These are phyloP conservation scores for Dicycla oo DNA, from an alignment of 2,888 invertebrate species.

Conservation along the genomic window DNA sequence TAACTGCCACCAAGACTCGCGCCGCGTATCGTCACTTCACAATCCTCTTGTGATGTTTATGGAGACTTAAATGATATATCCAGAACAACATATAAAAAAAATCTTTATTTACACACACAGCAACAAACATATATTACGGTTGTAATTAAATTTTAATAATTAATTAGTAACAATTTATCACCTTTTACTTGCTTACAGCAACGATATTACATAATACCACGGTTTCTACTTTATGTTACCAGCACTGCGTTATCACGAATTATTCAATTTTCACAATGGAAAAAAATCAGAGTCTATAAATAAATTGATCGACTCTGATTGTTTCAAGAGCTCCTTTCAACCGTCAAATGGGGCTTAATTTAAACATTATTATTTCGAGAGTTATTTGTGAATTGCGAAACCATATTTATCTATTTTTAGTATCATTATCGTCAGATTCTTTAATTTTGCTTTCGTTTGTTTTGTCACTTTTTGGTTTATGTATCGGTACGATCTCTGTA, in stretches of 20 bases:
- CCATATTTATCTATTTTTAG: conserved; percentile 78
- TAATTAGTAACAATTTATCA: conserved; percentile 73
- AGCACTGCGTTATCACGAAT: conserved; percentile 41
- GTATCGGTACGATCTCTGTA: conserved; percentile 84
- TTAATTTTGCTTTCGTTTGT: conserved; percentile 73
- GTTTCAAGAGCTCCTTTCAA: conserved; percentile 23
- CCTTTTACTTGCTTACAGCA: conserved; percentile 49
- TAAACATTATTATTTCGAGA: conserved; percentile 38
- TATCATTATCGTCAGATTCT: conserved; percentile 74
- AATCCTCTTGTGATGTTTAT: not conserved
- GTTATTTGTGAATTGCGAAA: conserved; percentile 13
- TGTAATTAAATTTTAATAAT: conserved; percentile 68
- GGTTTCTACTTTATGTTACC: conserved; percentile 32
- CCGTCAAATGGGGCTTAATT: conserved; percentile 10
- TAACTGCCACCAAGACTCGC: too few relatives aligned
- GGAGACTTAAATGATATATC: conserved; percentile 15
- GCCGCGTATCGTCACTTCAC: too few relatives aligned
- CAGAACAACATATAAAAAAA: conserved; percentile 69
- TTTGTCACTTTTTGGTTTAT: conserved; percentile 74
- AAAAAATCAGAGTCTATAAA: conserved; percentile 12
- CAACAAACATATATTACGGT: conserved; percentile 73
- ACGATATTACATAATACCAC: conserved; percentile 50
- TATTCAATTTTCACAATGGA: conserved; percentile 31
- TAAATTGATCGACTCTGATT: conserved; percentile 23
- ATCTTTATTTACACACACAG: conserved; percentile 80